These are phyloP conservation scores for Chionoecetes opilio DNA, from an alignment of 1,140 invertebrate genomes.

Conservation along the genomic window DNA sequence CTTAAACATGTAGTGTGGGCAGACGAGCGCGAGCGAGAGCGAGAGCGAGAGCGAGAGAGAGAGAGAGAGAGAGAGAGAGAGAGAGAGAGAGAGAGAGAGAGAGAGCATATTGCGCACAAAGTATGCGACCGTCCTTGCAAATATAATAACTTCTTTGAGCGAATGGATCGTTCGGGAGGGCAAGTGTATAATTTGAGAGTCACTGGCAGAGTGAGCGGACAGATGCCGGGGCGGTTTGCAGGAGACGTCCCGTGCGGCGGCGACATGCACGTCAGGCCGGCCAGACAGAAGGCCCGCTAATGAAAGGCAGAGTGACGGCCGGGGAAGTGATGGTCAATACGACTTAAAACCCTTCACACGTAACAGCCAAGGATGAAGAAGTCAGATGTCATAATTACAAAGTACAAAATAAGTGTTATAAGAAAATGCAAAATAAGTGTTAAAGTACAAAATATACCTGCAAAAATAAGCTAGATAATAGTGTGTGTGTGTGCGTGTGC, in stretches of 20 bases:
- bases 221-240: not conserved
- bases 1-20: too few species aligned
- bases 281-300: not conserved
- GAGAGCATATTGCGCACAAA: not conserved
- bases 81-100: slow-evolving; percentile 8
- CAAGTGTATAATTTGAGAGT: not conserved
- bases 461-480: too few species aligned
- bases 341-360: not conserved
- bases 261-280: not conserved
- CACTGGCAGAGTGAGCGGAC: not conserved
- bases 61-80: not conserved
- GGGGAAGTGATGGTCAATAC: not conserved
- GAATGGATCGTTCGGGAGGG: not conserved
- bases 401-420: too few species aligned
- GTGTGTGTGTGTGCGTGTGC: too few species aligned
- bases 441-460: not conserved
- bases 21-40: not conserved
- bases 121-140: not conserved
- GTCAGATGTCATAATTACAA: too few species aligned
- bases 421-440: too few species aligned
- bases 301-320: not conserved
- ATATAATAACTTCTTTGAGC: not conserved
- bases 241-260: not conserved
- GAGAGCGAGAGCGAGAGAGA: not conserved
- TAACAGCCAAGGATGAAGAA: not conserved